Evolutionary conservation across 37 sponge, comb jelly and placozoan species (phyloP).

Genomic region (Ianthella basta): DNA sequence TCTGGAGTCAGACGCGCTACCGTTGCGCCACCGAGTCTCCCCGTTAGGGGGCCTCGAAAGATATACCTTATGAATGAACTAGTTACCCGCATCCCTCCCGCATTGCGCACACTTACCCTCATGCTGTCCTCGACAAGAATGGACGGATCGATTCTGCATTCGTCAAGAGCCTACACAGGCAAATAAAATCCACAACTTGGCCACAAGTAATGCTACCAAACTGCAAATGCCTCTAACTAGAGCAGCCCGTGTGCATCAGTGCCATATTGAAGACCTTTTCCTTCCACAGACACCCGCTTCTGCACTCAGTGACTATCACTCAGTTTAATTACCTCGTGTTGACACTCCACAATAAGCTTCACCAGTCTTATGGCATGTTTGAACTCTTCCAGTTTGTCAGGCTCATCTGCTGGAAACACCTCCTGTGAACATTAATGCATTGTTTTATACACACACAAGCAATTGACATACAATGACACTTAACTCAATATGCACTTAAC

Average conservation of each 20-base stretch:
- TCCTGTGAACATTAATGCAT: background rate
- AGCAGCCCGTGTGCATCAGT: no score
- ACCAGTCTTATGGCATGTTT: slow-evolving; percentile 23
- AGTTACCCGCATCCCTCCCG: background rate
- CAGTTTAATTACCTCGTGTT: slow-evolving; percentile 69
- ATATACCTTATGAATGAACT: background rate
- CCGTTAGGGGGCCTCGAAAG: background rate
- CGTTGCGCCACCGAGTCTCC: slow-evolving; percentile 93
- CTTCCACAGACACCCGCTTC: no score
- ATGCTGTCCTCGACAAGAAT: slow-evolving; percentile 56
- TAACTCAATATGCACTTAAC: background rate
- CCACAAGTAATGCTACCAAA: no score
- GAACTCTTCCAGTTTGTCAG: slow-evolving; percentile 21
- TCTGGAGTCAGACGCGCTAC: slow-evolving; percentile 98
- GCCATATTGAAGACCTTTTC: no score
- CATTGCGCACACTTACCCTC: slow-evolving; percentile 44
- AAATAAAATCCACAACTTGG: background rate
- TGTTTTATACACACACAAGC: background rate
- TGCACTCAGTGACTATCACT: no score
- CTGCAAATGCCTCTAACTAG: no score
- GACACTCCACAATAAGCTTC: slow-evolving; percentile 56
- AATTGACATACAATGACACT: background rate
- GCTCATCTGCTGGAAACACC: slow-evolving; percentile 43
- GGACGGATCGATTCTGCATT: slow-evolving; percentile 21
- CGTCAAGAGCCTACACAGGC: slow-evolving; percentile 30